Conservation (phyloP, 2,113 vertebrate genomes). For the Echinops telfairi region DNA sequence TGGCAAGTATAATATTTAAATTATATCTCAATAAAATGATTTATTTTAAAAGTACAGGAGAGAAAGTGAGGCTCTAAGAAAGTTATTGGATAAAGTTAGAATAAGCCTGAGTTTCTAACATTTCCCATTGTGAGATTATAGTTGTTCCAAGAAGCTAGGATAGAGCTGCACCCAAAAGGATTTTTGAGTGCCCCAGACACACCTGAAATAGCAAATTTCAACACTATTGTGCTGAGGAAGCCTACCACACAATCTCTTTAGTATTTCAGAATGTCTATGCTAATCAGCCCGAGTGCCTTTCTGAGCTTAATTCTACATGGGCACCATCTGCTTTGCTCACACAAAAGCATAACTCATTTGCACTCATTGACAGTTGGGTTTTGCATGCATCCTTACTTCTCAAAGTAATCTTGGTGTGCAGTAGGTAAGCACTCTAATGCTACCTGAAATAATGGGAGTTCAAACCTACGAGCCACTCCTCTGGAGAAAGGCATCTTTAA, state of each 20-base stretch:
- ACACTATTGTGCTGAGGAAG: background rate
- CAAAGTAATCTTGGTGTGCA: background rate
- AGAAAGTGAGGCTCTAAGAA: conserved; percentile 25
- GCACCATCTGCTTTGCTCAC: background rate
- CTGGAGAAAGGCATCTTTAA: background rate
- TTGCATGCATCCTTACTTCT: background rate
- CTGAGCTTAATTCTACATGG: conserved; percentile 6
- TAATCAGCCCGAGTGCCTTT: background rate
- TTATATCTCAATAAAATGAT: too few species aligned
- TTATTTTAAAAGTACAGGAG: too few species aligned
- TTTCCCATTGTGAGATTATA: background rate
- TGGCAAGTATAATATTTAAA: too few species aligned
- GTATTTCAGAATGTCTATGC: background rate
- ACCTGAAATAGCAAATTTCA: conserved; percentile 45
- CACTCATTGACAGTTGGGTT: background rate
- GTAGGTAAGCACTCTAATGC: background rate
- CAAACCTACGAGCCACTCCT: background rate
- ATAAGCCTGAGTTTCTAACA: background rate
- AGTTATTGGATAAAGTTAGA: conserved; percentile 22
- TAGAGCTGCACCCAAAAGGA: background rate
- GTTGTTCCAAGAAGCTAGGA: conserved; percentile 8
- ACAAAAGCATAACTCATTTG: conserved; percentile 16
- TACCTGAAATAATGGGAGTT: background rate
- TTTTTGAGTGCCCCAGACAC: background rate
- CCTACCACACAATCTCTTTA: conserved; percentile 24